Evolutionary conservation across 2,888 invertebrate genomes (phyloP).

Genomic region (Diplazon laetatorius): DNA sequence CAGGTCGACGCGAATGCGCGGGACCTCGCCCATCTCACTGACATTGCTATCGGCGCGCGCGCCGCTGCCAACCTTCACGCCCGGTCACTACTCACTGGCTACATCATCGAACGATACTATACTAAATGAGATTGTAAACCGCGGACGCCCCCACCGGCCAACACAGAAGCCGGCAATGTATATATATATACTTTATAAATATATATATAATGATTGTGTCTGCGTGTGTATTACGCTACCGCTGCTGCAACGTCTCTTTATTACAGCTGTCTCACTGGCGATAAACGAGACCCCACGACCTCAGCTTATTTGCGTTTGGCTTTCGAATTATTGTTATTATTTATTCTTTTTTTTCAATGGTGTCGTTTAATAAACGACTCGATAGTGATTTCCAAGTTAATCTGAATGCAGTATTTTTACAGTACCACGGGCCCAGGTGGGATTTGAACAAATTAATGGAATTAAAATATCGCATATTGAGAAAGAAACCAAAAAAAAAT

Average conservation of each 20-base stretch:
- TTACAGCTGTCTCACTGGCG: not conserved
- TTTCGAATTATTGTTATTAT: too few relatives aligned
- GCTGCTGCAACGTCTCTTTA: not conserved
- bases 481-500: too few relatives aligned
- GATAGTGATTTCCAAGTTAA: not conserved
- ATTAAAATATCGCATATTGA: too few relatives aligned
- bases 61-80: conserved; percentile 26
- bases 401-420: not conserved
- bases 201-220: not conserved
- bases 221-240: not conserved
- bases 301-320: not conserved
- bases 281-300: conserved; percentile 16
- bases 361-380: not conserved
- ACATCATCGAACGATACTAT: conserved; percentile 23
- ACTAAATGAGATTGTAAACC: conserved; percentile 16
- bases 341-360: too few relatives aligned
- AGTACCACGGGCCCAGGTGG: not conserved
- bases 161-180: conserved; percentile 44
- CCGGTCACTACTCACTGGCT: conserved; percentile 10
- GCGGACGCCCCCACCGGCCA: conserved; percentile 57
- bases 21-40: conserved; percentile 72
- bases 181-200: not conserved
- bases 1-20: conserved; percentile 68
- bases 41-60: conserved; percentile 64
- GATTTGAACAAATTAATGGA: not conserved